Evolutionary conservation across 1,140 invertebrate species (phyloP).

Genomic region (Tenebrio molitor): DNA sequence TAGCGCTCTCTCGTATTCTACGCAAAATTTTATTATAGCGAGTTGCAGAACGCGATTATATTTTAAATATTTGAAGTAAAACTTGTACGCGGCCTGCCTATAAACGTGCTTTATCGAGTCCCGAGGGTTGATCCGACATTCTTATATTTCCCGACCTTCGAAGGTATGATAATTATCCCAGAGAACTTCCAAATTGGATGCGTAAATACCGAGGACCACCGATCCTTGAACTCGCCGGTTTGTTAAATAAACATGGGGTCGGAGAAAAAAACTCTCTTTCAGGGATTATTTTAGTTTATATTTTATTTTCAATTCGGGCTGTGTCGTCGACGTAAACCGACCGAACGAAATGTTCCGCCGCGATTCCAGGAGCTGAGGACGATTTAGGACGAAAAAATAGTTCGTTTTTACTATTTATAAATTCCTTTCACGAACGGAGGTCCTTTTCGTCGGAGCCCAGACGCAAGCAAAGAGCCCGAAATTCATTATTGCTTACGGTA

Average conservation of each 20-base stretch:
- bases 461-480: background rate
- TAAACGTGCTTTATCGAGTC: too few species aligned
- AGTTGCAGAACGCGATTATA: background rate
- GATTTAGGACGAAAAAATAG: constrained; percentile 25
- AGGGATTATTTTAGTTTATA: constrained; percentile 13
- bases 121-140: too few species aligned
- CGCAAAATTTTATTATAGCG: background rate
- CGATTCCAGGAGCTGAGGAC: background rate
- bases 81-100: background rate
- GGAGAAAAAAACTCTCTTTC: background rate
- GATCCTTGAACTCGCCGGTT: background rate
- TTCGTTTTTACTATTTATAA: constrained; percentile 32
- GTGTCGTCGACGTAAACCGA: background rate
- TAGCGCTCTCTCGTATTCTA: constrained; percentile 1
- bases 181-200: background rate
- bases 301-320: constrained; percentile 29
- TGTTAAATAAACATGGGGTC: constrained; percentile 1
- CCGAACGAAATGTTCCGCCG: constrained; percentile 7
- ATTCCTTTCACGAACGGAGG: constrained; percentile 33
- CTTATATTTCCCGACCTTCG: too few species aligned
- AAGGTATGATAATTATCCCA: background rate
- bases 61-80: background rate
- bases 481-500: constrained; percentile 14
- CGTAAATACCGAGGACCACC: background rate
- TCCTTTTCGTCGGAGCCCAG: background rate